Base-by-base conservation (phyloP, 2,797 vertebrate genomes). In the Hirundo rustica region DNA sequence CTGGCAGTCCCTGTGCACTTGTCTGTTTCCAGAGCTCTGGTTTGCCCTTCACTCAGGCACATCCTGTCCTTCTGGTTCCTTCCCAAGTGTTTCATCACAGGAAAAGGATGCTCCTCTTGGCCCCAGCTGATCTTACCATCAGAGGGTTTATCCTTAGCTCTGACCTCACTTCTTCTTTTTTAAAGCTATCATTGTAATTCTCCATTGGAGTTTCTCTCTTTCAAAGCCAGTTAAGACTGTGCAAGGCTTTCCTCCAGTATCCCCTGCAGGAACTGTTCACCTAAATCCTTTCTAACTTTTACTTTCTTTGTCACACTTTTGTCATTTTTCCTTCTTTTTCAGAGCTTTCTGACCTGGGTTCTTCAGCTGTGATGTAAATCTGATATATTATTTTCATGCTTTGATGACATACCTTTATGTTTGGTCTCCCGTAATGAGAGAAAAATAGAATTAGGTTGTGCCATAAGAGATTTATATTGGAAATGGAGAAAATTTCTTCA, bases 1-100 rank as follows among this genome's bases (percentile, higher is more conserved):
- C 54, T 65, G 34, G 51, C 47, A 85, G 67, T 16, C 0, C 0
- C 38, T 26, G 6, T 3, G 13, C 0, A 0, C 38, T 62, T 62
- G 26, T 29, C 13, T 2, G 1, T 12, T 32, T 38, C 34, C 20
- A 34, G 32, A 4, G 7, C 13, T 54, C 16, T 4, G 11, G 19
- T 88, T 67, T 0, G 0, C 12, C 5, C 23, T 32, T 1, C 1
- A 13, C 16, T 22, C 47, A 16, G 34, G 15, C 10, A 30, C 45
- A 47, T 3, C 6, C 29, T 36, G 16, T 54, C 18, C 53, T 88
- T 76, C 47, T 54, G 34, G 65, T 12, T 89, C 1, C 0, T 38
- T 44, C 32, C 70, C 48, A 77, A 77, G 32, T 10, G 21, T 77
- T 89, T 66, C 16, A 19, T 29, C 36, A 80, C n/a, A 86, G 60